Conservation (phyloP, 2,113 vertebrate species). For the Pelvicachromis taeniatus region DNA sequence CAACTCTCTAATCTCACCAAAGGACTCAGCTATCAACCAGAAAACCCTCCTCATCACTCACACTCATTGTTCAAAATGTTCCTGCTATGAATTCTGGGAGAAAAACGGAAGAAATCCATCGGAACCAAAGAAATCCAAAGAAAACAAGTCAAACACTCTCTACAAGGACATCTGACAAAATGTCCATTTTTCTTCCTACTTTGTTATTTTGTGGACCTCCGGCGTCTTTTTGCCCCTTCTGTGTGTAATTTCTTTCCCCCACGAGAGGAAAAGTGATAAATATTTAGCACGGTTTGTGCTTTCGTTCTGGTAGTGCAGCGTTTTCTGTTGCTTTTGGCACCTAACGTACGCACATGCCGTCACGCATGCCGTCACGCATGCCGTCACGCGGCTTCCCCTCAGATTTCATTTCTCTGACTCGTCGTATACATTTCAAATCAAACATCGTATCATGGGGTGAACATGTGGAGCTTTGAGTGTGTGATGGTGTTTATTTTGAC, state of each 20-base stretch:
- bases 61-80: neutral
- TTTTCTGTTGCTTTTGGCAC: neutral
- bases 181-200: slow-evolving; percentile 1
- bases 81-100: neutral
- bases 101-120: neutral
- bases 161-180: slow-evolving; percentile 13
- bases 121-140: neutral
- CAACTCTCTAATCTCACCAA: neutral
- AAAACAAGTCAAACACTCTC: slow-evolving; percentile 15
- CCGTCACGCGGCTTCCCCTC: neutral
- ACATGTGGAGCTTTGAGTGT: neutral
- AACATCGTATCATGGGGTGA: neutral
- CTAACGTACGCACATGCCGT: neutral
- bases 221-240: neutral
- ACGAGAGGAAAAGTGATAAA: neutral
- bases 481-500: neutral
- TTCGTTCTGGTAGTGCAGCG: neutral
- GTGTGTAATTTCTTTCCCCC: neutral
- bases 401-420: neutral
- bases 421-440: neutral
- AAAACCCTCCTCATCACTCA: neutral
- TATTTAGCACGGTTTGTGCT: neutral
- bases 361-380: too few relatives aligned
- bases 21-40: neutral
- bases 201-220: slow-evolving; percentile 4